phyloP scores from a whole-genome alignment of 2,888 invertebrate species.

The Ecliptopera silaceata region DNA sequence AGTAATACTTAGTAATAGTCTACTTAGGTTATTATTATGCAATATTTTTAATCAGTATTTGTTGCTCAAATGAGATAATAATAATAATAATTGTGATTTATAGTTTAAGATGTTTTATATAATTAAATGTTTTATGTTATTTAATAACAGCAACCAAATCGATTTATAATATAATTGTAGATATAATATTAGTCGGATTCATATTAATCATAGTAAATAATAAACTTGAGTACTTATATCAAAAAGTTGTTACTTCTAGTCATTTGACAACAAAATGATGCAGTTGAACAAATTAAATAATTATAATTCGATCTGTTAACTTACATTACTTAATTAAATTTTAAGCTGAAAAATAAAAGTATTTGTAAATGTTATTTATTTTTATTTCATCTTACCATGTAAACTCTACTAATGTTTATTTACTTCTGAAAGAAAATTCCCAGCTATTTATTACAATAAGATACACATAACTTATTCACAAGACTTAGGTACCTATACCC shows the following conservation, averaged over 20 bases:
- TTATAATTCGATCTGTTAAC: slow-evolving; percentile 14
- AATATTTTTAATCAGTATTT: slow-evolving; percentile 28
- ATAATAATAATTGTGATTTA: slow-evolving; percentile 12
- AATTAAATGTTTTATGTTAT: neutral
- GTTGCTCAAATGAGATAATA: slow-evolving; percentile 27
- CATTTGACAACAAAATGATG: slow-evolving; percentile 47
- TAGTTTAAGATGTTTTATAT: slow-evolving; percentile 2
- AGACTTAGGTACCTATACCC: too few relatives aligned
- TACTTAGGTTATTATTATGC: neutral
- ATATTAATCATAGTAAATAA: too few relatives aligned
- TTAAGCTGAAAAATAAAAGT: neutral
- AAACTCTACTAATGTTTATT: too few relatives aligned
- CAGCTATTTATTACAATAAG: too few relatives aligned
- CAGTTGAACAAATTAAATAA: slow-evolving; percentile 30
- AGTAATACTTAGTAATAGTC: neutral
- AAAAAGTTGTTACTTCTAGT: slow-evolving; percentile 50
- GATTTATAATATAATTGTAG: neutral
- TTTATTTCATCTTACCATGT: too few relatives aligned
- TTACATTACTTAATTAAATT: neutral
- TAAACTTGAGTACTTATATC: neutral
- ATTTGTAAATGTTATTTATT: neutral
- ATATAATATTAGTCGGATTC: too few relatives aligned
- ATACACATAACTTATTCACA: too few relatives aligned
- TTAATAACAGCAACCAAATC: neutral
- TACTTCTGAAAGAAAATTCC: too few relatives aligned